Evolutionary conservation across 2,113 vertebrate species (phyloP).

Genomic region (Smithornis capensis): DNA sequence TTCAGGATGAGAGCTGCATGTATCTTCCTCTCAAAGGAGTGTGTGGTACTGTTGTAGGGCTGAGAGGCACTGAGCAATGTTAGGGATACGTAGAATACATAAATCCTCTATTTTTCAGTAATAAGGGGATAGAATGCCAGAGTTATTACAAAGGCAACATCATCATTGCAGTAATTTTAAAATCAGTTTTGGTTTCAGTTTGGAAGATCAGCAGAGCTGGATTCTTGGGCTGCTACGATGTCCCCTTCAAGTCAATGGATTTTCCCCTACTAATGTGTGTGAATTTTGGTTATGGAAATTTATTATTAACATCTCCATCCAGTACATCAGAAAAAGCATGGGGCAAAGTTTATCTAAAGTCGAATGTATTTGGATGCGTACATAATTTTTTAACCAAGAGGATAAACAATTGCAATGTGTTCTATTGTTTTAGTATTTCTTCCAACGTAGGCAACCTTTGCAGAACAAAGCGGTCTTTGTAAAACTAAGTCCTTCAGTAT

Average conservation of each 20-base stretch:
- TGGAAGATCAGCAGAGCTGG: neutral
- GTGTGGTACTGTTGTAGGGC: neutral
- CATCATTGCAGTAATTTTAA: neutral
- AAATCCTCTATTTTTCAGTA: neutral
- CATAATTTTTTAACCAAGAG: neutral
- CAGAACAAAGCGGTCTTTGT: slow-evolving; percentile 50
- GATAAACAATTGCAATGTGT: slow-evolving; percentile 25
- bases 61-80: neutral
- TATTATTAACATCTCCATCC: neutral
- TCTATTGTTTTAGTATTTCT: slow-evolving; percentile 27
- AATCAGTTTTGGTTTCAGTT: slow-evolving; percentile 38
- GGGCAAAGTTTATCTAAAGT: neutral
- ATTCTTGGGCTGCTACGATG: neutral
- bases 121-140: neutral
- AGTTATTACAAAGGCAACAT: neutral
- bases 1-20: neutral
- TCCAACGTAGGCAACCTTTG: neutral
- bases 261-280: neutral
- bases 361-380: neutral
- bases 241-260: neutral
- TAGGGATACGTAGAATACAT: neutral
- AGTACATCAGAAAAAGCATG: neutral
- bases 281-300: neutral
- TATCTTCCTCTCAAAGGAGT: fast-evolving
- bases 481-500: slow-evolving; percentile 20